Evolutionary conservation across 2,113 vertebrate species (phyloP), one percentile per base, ranked within the genome.

Genomic region (Nanorana parkeri): DNA sequence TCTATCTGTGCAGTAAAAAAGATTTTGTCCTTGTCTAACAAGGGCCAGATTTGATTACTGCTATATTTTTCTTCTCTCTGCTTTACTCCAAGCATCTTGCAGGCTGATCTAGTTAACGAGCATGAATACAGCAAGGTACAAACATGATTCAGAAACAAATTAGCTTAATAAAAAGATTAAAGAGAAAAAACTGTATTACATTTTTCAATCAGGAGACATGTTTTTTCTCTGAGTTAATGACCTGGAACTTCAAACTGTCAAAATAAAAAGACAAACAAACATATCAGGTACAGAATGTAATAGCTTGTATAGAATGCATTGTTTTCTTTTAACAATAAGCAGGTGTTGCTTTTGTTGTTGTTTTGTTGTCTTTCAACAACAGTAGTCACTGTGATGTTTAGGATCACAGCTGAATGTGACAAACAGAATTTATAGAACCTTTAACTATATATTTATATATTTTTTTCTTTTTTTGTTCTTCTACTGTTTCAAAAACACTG

Each of bases 21-120:
- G 47, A 54, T 26, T 66, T 26, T 81, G 79, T 74, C 79, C 79
- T 81, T 74, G 79, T 55, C 68, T 74, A 81, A 81, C 58, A 56
- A 74, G 79, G 54, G 41, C 58, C 24, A 26, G 47, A 81, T 73
- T 64, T 81, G 36, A 81, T 81, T 81, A 81, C 36, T 47, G 17
- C 56, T 72, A 28, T 68, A 69, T 52, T 55, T 56, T 73, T 74
- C 66, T 72, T 81, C 68, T 63, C 11, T 56, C 58, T 56, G n/a
- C 23, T 58, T 74, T 47, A 55, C 79, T 61, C 71, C 47, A 20
- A 55, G 68, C 60, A 74, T 81, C 26, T 74, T 26, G 16, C 47
- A 41, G 41, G 26, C 58, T 36, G 47, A 51, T 74, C 79, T 74
- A 56, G 58, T 74, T 81, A 81, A 81, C 68, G 64, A 72, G 69